Base-by-base conservation (phyloP, 92 coral and sea anemone genomes). In the Montipora capitata region DNA sequence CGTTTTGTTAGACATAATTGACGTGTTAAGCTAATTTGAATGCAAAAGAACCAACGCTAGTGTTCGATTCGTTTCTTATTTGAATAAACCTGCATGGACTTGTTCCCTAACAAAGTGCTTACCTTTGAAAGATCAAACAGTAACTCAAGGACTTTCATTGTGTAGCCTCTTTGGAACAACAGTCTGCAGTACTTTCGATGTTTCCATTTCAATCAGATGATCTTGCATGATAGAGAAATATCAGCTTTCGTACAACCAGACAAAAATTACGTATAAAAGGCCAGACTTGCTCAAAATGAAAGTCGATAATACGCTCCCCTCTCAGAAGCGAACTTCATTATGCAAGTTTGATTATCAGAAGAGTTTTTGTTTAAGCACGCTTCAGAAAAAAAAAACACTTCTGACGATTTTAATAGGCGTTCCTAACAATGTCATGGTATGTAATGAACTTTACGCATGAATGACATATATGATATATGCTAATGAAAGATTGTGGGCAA, bases 311-410 rank as follows among this genome's bases (percentile, higher is more conserved):
- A n/a, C 40, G 17, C 74, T 44, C 10, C 52, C 6, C 0, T 10
- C 10, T 48, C 52, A 48, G 10, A 48, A 3, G 59, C 10, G 71
- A 40, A 39, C 2, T 83, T 72, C 61, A 58, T 58, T 83, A 83
- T 83, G 87, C 80, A 72, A 72, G 72, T 83, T 83, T 61, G 62
- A 44, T 51, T 10, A 56, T 69, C 40, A 42, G 54, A 51, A 45
- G 18, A 69, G 72, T 10, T 83, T 72, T 58, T 83, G 87, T 83
- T 72, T 83, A 57, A 83, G 62, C 87, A 83, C 72, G 87, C 77
- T 72, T 72, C 71, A 57, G 10, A 73, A 77, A 44, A 43, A 27
- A 59, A 57, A 82, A 82, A 72, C 87, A 82, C 54, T 70, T 82
- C 71, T 16, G 59, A 27, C 42, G 52, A 72, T 70, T 57, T 82